These are phyloP conservation scores for Drosophila peninsularis DNA, from an alignment of 2,888 invertebrate species.

Conservation along the genomic window DNA sequence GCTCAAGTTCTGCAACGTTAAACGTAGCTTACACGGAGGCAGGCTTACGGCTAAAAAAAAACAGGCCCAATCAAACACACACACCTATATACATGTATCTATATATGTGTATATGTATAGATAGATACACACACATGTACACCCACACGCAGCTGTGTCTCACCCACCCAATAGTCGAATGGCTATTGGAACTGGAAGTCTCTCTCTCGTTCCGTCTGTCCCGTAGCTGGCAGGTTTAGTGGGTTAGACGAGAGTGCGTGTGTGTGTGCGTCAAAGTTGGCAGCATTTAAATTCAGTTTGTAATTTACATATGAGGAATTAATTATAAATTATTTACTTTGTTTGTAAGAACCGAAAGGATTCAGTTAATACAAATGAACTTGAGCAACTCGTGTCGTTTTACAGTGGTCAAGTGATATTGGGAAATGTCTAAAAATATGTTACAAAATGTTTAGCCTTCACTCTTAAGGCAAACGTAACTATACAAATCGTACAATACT, in stretches of 20 bases:
- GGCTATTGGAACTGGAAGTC: slow-evolving; percentile 37
- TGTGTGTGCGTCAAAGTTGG: slow-evolving; percentile 49
- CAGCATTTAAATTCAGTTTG: slow-evolving; percentile 24
- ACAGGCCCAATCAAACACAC: too few species aligned
- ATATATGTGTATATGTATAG: background rate
- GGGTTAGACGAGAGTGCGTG: slow-evolving; percentile 30
- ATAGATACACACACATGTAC: slow-evolving; percentile 33
- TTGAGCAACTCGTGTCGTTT: background rate
- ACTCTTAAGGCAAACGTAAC: background rate
- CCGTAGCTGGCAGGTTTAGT: slow-evolving; percentile 40
- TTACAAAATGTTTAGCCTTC: background rate
- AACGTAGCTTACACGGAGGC: slow-evolving; percentile 31
- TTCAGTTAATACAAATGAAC: background rate
- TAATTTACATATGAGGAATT: slow-evolving; percentile 35
- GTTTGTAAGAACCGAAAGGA: background rate
- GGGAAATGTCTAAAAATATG: background rate
- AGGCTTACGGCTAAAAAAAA: slow-evolving; percentile 37
- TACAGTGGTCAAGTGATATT: background rate
- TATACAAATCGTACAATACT: background rate
- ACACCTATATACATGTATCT: slow-evolving; percentile 14
- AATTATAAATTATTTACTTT: slow-evolving; percentile 1
- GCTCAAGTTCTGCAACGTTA: slow-evolving; percentile 22
- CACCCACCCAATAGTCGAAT: slow-evolving; percentile 70
- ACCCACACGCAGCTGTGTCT: slow-evolving; percentile 59
- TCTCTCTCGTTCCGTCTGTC: slow-evolving; percentile 27